A percentile compares a stretch with the other conserved stretches of the same genome.
phyloP scores from a whole-genome alignment of 2,888 invertebrate genomes.

The Suillia variegata region DNA sequence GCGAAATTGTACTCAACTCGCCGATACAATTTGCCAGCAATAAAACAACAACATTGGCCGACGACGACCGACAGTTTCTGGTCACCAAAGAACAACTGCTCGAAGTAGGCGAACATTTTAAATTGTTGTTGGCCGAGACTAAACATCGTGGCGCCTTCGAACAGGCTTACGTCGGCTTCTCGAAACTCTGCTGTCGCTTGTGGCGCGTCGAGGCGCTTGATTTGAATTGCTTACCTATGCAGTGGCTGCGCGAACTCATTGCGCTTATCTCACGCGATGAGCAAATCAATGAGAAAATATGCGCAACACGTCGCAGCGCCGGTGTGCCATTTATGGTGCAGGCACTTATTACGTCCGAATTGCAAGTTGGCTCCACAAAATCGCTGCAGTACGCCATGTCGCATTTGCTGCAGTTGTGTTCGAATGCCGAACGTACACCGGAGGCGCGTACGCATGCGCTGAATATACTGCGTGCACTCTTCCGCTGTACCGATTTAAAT shows the following conservation, averaged over 20 bases:
- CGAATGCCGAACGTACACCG: constrained; percentile 31
- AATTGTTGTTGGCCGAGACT: constrained; percentile 71
- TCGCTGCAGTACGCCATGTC: constrained; percentile 68
- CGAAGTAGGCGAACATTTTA: constrained; percentile 71
- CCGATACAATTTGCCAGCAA: constrained; percentile 54
- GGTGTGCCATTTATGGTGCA: constrained; percentile 90
- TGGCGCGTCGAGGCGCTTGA: constrained; percentile 62
- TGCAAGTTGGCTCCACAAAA: constrained; percentile 66
- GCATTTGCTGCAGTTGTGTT: constrained; percentile 62
- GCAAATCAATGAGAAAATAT: constrained; percentile 64
- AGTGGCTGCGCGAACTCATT: constrained; percentile 70
- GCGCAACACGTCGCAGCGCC: constrained; percentile 88
- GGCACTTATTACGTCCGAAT: constrained; percentile 79
- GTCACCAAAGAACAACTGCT: constrained; percentile 61
- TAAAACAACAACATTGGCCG: constrained; percentile 11
- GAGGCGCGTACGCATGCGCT: constrained; percentile 77
- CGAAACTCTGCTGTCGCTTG: constrained; percentile 70
- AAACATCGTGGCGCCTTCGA: constrained; percentile 98
- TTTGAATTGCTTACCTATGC: constrained; percentile 67
- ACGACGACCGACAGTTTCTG: constrained; percentile 34
- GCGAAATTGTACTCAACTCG: constrained; percentile 67
- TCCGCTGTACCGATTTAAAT: constrained; percentile 76
- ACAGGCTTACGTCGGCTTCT: constrained; percentile 89
- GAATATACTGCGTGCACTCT: constrained; percentile 84
- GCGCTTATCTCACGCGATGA: constrained; percentile 63